Conservation (phyloP, 1,140 invertebrate species). For the Drosophila saltans region DNA sequence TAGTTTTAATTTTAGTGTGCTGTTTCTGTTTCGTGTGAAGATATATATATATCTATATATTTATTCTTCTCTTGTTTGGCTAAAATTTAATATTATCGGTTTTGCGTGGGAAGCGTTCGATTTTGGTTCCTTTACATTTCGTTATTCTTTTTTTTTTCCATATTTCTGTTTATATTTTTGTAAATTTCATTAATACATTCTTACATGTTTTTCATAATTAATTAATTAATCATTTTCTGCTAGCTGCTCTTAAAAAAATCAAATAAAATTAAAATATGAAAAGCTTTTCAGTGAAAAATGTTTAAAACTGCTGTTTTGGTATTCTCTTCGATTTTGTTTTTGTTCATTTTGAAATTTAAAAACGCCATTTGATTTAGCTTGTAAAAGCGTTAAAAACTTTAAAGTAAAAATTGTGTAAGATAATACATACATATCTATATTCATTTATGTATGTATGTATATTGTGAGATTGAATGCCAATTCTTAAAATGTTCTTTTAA, state of each 20-base stretch:
- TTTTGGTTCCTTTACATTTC: conserved; percentile 82
- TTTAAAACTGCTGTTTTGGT: conserved; percentile 55
- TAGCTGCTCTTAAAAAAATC: conserved; percentile 40
- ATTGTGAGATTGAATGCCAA: conserved; percentile 37
- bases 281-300: conserved; percentile 57
- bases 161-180: conserved; percentile 44
- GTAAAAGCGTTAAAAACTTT: conserved; percentile 79
- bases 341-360: conserved; percentile 57
- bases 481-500: conserved; percentile 65
- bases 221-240: conserved; percentile 17
- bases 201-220: conserved; percentile 30
- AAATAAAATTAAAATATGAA: conserved; percentile 46
- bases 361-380: conserved; percentile 61
- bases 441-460: conserved; percentile 58
- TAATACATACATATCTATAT: conserved; percentile 46
- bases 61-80: conserved; percentile 48
- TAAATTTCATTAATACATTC: conserved; percentile 35
- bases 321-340: conserved; percentile 15
- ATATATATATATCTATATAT: neutral
- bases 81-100: conserved; percentile 82
- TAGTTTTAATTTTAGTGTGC: conserved; percentile 40
- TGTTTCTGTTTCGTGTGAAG: conserved; percentile 9
- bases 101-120: conserved; percentile 83
- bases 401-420: conserved; percentile 65
- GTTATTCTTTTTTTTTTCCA: conserved; percentile 56